Evolutionary conservation across 1,140 invertebrate genomes (phyloP).

Genomic region (Trigoniulus corallinus): DNA sequence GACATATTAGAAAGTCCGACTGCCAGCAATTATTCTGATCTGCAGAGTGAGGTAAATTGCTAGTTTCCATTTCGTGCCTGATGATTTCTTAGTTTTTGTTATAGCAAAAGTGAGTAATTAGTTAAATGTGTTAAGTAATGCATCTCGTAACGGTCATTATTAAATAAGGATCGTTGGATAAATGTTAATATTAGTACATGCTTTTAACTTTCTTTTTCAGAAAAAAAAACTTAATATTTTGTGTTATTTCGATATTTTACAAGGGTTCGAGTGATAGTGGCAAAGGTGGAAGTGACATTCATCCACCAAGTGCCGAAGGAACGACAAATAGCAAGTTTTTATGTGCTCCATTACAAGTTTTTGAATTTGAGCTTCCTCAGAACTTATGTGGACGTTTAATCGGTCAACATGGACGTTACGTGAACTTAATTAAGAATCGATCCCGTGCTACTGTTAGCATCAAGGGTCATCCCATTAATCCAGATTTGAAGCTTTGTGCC

Average conservation of each 20-base stretch:
- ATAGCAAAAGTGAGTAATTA: too few relatives aligned
- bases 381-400: constrained; percentile 69
- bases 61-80: too few relatives aligned
- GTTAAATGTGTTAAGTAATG: too few relatives aligned
- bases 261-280: constrained; percentile 58
- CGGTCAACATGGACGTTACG: constrained; percentile 61
- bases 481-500: constrained; percentile 57
- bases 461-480: constrained; percentile 50
- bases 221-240: too few relatives aligned
- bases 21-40: constrained; percentile 41
- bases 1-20: constrained; percentile 19
- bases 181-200: constrained; percentile 5
- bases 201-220: background rate
- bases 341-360: constrained; percentile 19
- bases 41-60: constrained; percentile 41
- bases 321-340: background rate
- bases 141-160: too few relatives aligned
- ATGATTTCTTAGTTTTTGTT: too few relatives aligned
- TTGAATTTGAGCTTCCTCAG: constrained; percentile 66
- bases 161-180: too few relatives aligned
- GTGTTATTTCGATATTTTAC: constrained; percentile 1
- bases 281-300: constrained; percentile 48
- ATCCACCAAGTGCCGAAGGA: constrained; percentile 23
- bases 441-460: constrained; percentile 60
- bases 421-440: constrained; percentile 58